A percentile compares a stretch with the other conserved stretches of the same genome.
Conservation (phyloP, 1,140 invertebrate species). For the Cephus cinctus region DNA sequence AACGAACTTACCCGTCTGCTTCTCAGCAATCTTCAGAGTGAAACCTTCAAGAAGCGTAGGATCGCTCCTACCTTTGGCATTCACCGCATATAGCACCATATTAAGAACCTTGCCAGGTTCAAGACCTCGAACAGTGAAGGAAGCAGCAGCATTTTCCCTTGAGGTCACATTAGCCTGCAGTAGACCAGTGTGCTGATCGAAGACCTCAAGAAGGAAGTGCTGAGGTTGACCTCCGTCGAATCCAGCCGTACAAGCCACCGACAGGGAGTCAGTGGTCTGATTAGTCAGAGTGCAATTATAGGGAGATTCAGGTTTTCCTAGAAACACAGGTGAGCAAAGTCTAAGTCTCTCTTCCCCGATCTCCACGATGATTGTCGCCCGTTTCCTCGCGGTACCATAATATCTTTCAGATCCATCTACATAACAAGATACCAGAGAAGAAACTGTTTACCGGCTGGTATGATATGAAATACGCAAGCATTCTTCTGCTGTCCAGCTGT, state of each 20-base stretch:
- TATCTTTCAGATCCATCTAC: too few species aligned
- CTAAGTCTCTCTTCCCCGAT: too few species aligned
- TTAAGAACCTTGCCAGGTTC: slow-evolving; percentile 68
- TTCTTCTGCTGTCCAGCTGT: slow-evolving; percentile 65
- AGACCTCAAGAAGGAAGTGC: slow-evolving; percentile 72
- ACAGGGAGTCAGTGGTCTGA: slow-evolving; percentile 75
- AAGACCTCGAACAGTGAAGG: slow-evolving; percentile 68
- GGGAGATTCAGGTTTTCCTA: slow-evolving; percentile 77
- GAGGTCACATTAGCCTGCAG: slow-evolving; percentile 70
- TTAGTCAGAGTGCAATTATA: slow-evolving; percentile 78
- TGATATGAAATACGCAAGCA: slow-evolving; percentile 70
- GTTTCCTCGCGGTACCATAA: too few species aligned
- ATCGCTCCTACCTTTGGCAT: slow-evolving; percentile 82
- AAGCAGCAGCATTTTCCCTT: slow-evolving; percentile 57
- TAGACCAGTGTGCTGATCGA: slow-evolving; percentile 65
- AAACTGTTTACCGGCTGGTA: slow-evolving; percentile 73
- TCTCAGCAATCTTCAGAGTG: slow-evolving; percentile 77
- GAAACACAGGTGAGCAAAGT: too few species aligned
- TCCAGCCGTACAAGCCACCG: slow-evolving; percentile 73
- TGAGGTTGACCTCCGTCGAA: slow-evolving; percentile 78
- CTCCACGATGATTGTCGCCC: too few species aligned
- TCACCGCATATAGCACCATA: slow-evolving; percentile 76
- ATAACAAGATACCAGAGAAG: too few species aligned
- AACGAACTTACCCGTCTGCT: slow-evolving; percentile 70
- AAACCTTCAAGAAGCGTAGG: slow-evolving; percentile 77